phyloP scores from a whole-genome alignment of 2,797 vertebrate genomes.

The Hirundo rustica region DNA sequence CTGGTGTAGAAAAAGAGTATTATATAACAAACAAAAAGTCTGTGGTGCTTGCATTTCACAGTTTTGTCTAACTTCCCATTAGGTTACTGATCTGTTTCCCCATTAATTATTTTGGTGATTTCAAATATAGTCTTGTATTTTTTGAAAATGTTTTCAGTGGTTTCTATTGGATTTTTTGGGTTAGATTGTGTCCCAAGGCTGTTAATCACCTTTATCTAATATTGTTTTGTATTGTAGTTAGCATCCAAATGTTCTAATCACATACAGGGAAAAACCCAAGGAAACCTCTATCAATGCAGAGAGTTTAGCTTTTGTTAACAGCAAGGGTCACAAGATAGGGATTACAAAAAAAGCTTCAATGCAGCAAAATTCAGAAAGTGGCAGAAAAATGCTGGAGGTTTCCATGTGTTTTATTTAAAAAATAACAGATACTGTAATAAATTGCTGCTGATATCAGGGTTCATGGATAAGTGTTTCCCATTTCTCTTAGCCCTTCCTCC shows the following conservation, averaged over 20 bases:
- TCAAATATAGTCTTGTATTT: background rate
- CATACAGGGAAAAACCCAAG: background rate
- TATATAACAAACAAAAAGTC: background rate
- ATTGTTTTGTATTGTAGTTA: background rate
- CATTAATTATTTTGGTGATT: background rate
- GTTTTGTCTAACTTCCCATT: background rate
- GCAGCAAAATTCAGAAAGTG: background rate
- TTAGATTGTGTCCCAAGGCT: background rate
- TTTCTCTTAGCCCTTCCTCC: background rate
- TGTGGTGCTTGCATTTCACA: background rate
- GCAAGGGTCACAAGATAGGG: background rate
- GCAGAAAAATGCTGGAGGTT: background rate
- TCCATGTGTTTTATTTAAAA: background rate
- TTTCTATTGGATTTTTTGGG: background rate
- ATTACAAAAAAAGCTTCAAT: background rate
- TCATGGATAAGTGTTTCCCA: background rate
- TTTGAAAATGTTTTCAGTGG: background rate
- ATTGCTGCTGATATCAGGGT: background rate
- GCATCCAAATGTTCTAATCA: background rate
- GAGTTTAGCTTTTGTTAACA: background rate
- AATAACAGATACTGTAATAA: background rate
- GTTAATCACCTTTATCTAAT: background rate
- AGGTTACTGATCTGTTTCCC: background rate
- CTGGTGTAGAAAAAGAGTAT: background rate
- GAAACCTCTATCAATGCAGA: background rate